These are phyloP conservation scores for Hypolimnas misippus DNA, from an alignment of 2,888 invertebrate genomes.

Conservation along the genomic window DNA sequence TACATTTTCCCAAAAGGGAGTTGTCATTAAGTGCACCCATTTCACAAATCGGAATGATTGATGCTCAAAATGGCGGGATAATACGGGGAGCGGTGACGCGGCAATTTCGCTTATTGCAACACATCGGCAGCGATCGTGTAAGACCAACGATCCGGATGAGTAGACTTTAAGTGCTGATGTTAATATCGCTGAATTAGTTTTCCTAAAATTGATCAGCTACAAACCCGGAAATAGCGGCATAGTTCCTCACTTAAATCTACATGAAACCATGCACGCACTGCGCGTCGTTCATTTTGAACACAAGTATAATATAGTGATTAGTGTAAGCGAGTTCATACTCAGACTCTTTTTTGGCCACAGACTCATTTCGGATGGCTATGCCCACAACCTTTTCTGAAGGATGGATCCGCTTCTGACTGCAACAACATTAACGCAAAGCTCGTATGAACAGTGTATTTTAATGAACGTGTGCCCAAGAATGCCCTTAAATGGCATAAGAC, in stretches of 20 bases:
- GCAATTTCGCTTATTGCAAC: constrained; percentile 32
- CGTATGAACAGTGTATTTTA: no score
- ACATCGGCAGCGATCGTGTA: constrained; percentile 11
- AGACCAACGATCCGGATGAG: neutral
- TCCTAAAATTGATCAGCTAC: neutral
- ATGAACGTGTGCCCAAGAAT: no score
- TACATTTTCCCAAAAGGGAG: constrained; percentile 1
- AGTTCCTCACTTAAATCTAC: neutral
- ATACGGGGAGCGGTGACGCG: constrained; percentile 34
- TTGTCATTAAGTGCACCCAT: constrained; percentile 19
- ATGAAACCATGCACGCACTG: neutral
- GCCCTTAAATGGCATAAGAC: no score
- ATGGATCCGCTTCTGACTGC: no score
- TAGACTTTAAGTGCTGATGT: neutral
- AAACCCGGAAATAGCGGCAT: neutral
- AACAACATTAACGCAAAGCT: no score
- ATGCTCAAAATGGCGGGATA: constrained; percentile 36
- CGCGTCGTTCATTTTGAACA: no score
- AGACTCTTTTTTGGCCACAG: no score
- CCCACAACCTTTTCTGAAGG: no score
- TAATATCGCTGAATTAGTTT: neutral
- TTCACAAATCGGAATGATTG: constrained; percentile 38
- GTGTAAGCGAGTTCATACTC: no score
- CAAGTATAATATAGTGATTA: no score
- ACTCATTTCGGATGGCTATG: no score